Percentiles rank a stretch among this genome's conserved stretches.
phyloP scores from a whole-genome alignment of 2,888 invertebrate genomes.

The Standfussiana lucernea region DNA sequence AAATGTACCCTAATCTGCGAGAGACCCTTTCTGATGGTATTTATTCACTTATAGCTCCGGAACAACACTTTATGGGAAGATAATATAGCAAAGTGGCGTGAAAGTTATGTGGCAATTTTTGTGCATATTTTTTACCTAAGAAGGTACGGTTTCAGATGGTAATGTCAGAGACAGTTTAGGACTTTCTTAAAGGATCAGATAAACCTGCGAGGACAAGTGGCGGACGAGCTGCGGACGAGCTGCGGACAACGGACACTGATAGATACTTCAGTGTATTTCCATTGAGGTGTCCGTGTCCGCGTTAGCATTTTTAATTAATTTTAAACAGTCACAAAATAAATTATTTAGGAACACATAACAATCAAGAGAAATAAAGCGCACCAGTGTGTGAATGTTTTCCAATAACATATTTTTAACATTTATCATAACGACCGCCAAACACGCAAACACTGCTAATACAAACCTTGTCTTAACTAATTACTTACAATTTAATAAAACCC shows the following conservation, averaged over 20 bases:
- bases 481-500: slow-evolving; percentile 6
- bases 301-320: too few relatives aligned
- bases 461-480: background rate
- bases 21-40: slow-evolving; percentile 43
- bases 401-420: background rate
- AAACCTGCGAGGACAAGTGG: background rate
- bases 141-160: too few relatives aligned
- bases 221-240: background rate
- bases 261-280: too few relatives aligned
- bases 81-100: slow-evolving; percentile 20
- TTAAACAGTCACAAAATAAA: background rate
- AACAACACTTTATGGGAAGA: slow-evolving; percentile 19
- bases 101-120: slow-evolving; percentile 25
- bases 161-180: too few relatives aligned
- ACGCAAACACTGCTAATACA: background rate
- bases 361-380: background rate
- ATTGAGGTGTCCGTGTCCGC: too few relatives aligned
- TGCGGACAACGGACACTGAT: background rate
- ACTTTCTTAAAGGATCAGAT: too few relatives aligned
- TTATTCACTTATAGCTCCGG: slow-evolving; percentile 43
- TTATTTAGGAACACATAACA: background rate
- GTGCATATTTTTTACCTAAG: background rate
- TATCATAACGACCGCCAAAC: background rate
- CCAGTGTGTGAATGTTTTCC: background rate
- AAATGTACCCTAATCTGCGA: slow-evolving; percentile 53